Base-by-base conservation (phyloP, 1,140 invertebrate genomes). In the Bombus sylvicola region DNA sequence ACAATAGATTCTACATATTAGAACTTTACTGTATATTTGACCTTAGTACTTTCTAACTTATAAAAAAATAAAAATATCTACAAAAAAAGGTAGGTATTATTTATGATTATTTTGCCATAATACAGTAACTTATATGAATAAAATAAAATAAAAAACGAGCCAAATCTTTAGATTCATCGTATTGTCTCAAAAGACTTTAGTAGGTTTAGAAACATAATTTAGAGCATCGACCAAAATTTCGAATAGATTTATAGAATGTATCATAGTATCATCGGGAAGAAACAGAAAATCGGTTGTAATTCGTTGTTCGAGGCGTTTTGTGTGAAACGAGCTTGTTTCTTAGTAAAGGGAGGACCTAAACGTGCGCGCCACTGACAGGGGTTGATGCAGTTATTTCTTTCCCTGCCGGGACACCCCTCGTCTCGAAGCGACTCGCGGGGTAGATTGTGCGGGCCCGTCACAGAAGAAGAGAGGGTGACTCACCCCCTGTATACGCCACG, bases 401-500 rank as follows among this genome's bases (percentile, higher is more conserved):
- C 71, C 85, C 89, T 81, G 72, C 57, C 39, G 25, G 34, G 57
- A 47, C 80, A 41, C 41, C 13, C 66, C 77, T 79, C n/a, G 34
- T 79, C 76, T 15, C 79, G 90, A 72, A 83, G 39, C 68, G 80
- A 74, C 68, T 86, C 76, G 85, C 92, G 85, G 83, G 87, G 81
- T 85, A 79, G 80, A 75, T 31, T 77, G 89, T 85, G 80, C 64
- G 80, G 62, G 79, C 53, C 75, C 76, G 62, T 47, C 62, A 75
- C 78, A 64, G 85, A 84, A 85, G 87, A 75, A 91, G 81, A 86
- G 83, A 93, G 92, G 94, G 94, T 95, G 94, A 95, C 87, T 93
- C 93, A 93, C 90, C 91, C 92, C 89, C 91, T 47, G 66, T 62
- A 85, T 83, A 59, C 66, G 86, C 77, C 90, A 90, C 90, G 92